phyloP scores from a whole-genome alignment of 2,888 invertebrate species.

The Trissoscelio sp. region DNA sequence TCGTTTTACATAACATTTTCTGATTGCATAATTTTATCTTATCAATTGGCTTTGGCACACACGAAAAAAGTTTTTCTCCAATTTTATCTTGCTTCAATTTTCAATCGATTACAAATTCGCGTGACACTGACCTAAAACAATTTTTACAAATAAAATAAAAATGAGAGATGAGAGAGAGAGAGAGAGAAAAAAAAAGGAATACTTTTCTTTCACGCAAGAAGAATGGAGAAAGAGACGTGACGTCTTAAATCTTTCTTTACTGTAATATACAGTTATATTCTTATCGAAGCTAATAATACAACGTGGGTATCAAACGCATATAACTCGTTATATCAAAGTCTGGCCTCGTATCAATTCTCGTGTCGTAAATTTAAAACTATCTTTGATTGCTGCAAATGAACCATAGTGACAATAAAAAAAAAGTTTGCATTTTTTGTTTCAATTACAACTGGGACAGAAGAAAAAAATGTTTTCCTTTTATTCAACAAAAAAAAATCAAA shows the following conservation, averaged over 20 bases:
- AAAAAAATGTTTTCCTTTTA: conserved; percentile 3
- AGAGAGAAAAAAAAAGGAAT: background rate
- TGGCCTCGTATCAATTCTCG: conserved; percentile 70
- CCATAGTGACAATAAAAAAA: conserved; percentile 54
- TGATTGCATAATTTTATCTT: conserved; percentile 51
- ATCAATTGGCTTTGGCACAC: conserved; percentile 25
- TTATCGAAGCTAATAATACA: conserved; percentile 70
- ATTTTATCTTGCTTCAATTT: background rate
- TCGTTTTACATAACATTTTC: conserved; percentile 45
- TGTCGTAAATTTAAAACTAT: conserved; percentile 70
- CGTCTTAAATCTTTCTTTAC: conserved; percentile 59
- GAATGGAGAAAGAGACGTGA: conserved; percentile 21
- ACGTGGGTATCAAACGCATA: conserved; percentile 65
- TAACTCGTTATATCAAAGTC: conserved; percentile 69
- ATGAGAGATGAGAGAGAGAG: background rate
- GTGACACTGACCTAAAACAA: no score
- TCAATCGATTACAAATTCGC: background rate
- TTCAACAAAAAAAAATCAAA: background rate
- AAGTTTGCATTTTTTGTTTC: conserved; percentile 46
- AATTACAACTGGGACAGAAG: conserved; percentile 18
- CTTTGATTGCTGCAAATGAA: conserved; percentile 68
- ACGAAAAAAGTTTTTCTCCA: background rate
- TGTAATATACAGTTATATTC: conserved; percentile 65
- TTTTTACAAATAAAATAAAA: no score
- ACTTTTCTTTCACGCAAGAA: background rate